phyloP scores from a whole-genome alignment of 2,888 invertebrate genomes.

The Rotaria sp. region DNA sequence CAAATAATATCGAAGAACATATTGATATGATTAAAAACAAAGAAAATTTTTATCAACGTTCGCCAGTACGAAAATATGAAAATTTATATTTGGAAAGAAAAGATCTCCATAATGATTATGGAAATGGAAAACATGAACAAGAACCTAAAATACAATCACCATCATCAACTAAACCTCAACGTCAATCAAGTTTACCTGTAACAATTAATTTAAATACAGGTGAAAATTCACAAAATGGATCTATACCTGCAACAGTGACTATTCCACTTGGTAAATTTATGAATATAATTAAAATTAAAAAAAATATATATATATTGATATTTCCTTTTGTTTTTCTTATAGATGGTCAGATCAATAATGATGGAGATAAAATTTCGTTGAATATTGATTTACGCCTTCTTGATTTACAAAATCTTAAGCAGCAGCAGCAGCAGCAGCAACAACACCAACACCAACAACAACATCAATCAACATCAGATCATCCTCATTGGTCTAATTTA shows the following conservation, averaged over 20 bases:
- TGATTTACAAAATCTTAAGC: background rate
- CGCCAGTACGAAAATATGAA: conserved; percentile 37
- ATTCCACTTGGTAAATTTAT: background rate
- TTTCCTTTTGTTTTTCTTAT: background rate
- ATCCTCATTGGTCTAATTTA: background rate
- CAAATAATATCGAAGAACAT: conserved; percentile 33
- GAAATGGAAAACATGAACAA: background rate
- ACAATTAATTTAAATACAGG: background rate
- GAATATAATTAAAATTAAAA: too few relatives aligned
- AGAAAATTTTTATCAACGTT: conserved; percentile 37
- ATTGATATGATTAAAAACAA: conserved; percentile 35
- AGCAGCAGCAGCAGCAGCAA: background rate
- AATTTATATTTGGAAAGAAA: background rate
- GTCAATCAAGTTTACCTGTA: background rate
- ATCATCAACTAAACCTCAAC: background rate
- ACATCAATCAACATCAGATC: background rate
- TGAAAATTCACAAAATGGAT: background rate
- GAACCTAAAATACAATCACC: background rate
- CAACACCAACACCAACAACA: background rate
- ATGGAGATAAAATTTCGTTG: background rate
- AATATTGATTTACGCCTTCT: background rate
- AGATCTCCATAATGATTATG: background rate
- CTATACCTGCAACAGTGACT: background rate
- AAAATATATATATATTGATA: background rate
- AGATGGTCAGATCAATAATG: background rate